phyloP scores from a whole-genome alignment of 2,888 invertebrate species.

The Diachrysia chrysitis region DNA sequence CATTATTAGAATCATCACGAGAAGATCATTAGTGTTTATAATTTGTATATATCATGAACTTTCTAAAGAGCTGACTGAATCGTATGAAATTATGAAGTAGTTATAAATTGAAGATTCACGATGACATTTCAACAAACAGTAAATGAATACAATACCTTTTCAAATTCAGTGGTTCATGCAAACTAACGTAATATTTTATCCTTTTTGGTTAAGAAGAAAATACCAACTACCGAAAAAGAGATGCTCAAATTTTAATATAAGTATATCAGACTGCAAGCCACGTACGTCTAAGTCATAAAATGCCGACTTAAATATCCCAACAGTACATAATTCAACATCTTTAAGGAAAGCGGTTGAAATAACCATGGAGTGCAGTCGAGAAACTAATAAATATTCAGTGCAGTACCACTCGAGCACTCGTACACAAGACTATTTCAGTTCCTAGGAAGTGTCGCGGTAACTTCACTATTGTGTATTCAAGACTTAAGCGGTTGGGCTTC shows the following conservation, averaged over 20 bases:
- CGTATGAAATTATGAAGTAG: neutral
- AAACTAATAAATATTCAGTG: slow-evolving; percentile 58
- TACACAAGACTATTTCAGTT: slow-evolving; percentile 61
- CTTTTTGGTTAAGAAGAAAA: neutral
- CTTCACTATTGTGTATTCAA: slow-evolving; percentile 52
- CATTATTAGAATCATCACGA: neutral
- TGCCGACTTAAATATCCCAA: slow-evolving; percentile 21
- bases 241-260: neutral
- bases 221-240: neutral
- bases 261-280: neutral
- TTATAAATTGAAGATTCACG: neutral
- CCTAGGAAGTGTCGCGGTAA: slow-evolving; percentile 64
- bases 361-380: slow-evolving; percentile 43
- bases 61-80: neutral
- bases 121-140: neutral
- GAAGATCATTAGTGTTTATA: neutral
- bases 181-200: neutral
- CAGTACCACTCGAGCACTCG: slow-evolving; percentile 17
- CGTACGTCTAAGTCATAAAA: neutral
- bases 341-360: slow-evolving; percentile 39
- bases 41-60: neutral
- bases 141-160: neutral
- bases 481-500: slow-evolving; percentile 19
- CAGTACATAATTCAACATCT: slow-evolving; percentile 41
- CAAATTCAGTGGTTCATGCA: neutral